A percentile compares a stretch with the other conserved stretches of the same genome.
These are phyloP conservation scores for Pachliopta kotzebuea DNA, from an alignment of 2,888 invertebrate species.

Conservation along the genomic window DNA sequence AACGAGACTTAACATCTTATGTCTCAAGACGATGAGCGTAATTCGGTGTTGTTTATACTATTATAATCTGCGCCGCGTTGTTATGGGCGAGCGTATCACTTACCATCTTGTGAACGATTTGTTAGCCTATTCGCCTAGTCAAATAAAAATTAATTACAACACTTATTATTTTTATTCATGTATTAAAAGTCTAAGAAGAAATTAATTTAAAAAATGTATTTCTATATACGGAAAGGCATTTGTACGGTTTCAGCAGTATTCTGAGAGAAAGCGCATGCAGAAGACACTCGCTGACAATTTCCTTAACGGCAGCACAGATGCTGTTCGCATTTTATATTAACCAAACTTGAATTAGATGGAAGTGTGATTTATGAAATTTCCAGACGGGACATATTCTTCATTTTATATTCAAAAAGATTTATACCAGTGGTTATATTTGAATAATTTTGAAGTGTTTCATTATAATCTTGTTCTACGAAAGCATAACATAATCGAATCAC, in stretches of 20 bases:
- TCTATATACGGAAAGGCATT: background rate
- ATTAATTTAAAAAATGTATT: no score
- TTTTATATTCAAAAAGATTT: background rate
- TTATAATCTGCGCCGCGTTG: no score
- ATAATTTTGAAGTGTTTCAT: conserved; percentile 1
- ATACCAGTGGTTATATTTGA: background rate
- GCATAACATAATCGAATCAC: background rate
- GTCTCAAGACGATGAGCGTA: no score
- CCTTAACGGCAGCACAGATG: conserved; percentile 9
- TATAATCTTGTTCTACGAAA: background rate
- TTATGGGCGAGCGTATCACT: no score
- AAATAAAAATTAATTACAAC: no score
- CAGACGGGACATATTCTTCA: background rate
- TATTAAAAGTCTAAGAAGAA: no score
- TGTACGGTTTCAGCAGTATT: background rate
- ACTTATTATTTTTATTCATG: no score
- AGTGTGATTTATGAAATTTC: conserved; percentile 23
- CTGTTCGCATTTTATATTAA: conserved; percentile 8
- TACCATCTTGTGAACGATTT: no score
- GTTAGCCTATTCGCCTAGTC: no score
- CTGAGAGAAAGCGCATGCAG: background rate
- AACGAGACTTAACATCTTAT: no score
- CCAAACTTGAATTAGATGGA: conserved; percentile 17
- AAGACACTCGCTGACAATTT: conserved; percentile 13
- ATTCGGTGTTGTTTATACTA: no score